These are phyloP conservation scores for Pomacea canaliculata DNA, from an alignment of 2,888 invertebrate genomes.

Conservation along the genomic window DNA sequence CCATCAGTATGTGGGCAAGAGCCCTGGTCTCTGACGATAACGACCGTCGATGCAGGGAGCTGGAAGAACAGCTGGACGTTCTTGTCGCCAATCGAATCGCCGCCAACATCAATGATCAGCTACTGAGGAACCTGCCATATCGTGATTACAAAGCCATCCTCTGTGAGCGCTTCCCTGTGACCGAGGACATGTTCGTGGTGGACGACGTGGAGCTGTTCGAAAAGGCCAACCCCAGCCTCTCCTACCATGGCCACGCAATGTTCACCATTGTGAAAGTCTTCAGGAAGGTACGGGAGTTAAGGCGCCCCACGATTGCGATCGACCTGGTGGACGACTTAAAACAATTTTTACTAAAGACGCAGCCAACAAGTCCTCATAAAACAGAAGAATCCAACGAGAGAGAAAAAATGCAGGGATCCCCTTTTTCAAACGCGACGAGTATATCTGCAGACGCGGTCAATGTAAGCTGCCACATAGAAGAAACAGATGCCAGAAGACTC, in stretches of 20 bases:
- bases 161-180: too few species aligned
- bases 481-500: not conserved
- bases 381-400: too few species aligned
- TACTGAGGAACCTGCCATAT: too few species aligned
- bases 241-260: slow-evolving; percentile 71
- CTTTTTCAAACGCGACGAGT: too few species aligned
- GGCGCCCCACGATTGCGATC: too few species aligned
- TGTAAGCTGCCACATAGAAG: slow-evolving; percentile 65
- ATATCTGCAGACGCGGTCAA: too few species aligned
- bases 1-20: not conserved
- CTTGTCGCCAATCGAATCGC: not conserved
- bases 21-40: not conserved
- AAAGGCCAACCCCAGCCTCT: slow-evolving; percentile 1
- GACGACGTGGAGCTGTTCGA: slow-evolving; percentile 3
- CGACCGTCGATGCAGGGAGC: not conserved
- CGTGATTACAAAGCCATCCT: too few species aligned
- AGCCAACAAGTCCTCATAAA: too few species aligned
- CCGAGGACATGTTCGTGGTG: not conserved
- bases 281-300: slow-evolving; percentile 76
- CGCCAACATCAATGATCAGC: too few species aligned
- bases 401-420: too few species aligned
- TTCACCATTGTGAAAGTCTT: slow-evolving; percentile 53
- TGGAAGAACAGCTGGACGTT: not conserved
- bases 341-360: too few species aligned
- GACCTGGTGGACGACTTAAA: too few species aligned